These are phyloP conservation scores for Troides aeacus DNA, from an alignment of 2,888 invertebrate genomes.

Conservation along the genomic window DNA sequence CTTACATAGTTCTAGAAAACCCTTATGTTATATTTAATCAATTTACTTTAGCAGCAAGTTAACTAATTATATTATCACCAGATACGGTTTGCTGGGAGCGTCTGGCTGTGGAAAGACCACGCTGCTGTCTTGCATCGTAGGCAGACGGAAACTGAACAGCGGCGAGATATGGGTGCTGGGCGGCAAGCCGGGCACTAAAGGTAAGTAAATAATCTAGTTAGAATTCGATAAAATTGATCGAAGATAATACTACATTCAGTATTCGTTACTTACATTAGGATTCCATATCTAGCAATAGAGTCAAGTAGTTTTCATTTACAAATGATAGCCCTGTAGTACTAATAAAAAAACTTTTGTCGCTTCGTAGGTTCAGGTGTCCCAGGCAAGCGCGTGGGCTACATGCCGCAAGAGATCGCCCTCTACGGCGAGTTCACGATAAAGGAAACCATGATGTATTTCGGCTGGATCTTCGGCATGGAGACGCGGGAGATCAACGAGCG, in stretches of 20 bases:
- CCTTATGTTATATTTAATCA: too few species aligned
- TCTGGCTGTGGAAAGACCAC: slow-evolving; percentile 99
- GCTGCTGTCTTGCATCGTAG: slow-evolving; percentile 94
- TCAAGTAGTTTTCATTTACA: too few species aligned
- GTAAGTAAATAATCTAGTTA: slow-evolving; percentile 37
- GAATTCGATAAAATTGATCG: too few species aligned
- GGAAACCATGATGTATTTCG: slow-evolving; percentile 98
- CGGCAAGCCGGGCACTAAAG: slow-evolving; percentile 92
- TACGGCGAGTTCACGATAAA: slow-evolving; percentile 96
- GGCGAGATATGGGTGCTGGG: slow-evolving; percentile 95
- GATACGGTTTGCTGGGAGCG: slow-evolving; percentile 96
- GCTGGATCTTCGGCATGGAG: slow-evolving; percentile 96
- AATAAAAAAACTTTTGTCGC: too few species aligned
- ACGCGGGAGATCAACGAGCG: slow-evolving; percentile 89
- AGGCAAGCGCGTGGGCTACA: slow-evolving; percentile 96
- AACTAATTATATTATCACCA: slow-evolving; percentile 53
- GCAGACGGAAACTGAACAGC: slow-evolving; percentile 89
- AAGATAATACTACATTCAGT: too few species aligned
- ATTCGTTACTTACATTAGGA: too few species aligned
- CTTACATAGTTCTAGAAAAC: too few species aligned
- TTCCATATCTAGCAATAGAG: too few species aligned
- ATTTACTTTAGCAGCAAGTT: too few species aligned
- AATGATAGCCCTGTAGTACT: too few species aligned
- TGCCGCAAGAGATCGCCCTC: slow-evolving; percentile 96
- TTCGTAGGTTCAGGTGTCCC: slow-evolving; percentile 89